Base-by-base conservation (phyloP, 2,888 invertebrate genomes). In the Apamea crenata region DNA sequence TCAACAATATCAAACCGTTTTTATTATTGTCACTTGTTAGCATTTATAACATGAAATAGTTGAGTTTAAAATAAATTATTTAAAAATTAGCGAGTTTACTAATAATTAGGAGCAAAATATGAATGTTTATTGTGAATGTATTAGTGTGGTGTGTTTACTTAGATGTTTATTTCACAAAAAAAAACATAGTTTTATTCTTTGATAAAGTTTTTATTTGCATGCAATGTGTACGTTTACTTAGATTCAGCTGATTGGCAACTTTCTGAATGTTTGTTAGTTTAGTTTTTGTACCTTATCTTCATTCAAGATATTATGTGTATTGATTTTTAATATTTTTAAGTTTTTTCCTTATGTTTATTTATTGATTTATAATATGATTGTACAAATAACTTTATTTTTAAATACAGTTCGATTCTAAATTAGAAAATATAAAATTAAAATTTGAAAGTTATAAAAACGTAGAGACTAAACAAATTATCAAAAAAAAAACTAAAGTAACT, bases 201-300 rank as follows among this genome's bases (percentile, higher is more conserved):
- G 80, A 80, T 59, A 74, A 84, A 87, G 77, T 88, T 87, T 80
- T 88, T 65, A 87, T 88, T 90, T 91, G 92, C 92, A 92, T 92
- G 91, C 83, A 69, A 88, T 91, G 84, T 91, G 77, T 84, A 86
- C 72, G 78, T 79, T 72, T 78, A 59, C 67, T 56, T 88, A 86
- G 87, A 77, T 75, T 67, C 69, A 80, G 87, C 78, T 84, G 66
- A 82, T 84, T 89, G 85, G 79, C 81, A 86, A 86, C 68, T 67
- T 73, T 85, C 65, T 88, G 77, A 82, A 80, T 89, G 88, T 88
- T 78, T 84, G 40, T 84, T 87, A 88, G 82, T 78, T 10, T 83
- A 78, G 66, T 72, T 67, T 76, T 70, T 73, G 59, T 78, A 29
- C 25, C 65, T 18, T 16, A 7, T 59, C 44, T 68, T 74, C 47